A percentile compares a stretch with the other conserved stretches of the same genome.
Evolutionary conservation across 2,888 invertebrate genomes (phyloP).

Genomic region (Drosophila neoperkinsi): DNA sequence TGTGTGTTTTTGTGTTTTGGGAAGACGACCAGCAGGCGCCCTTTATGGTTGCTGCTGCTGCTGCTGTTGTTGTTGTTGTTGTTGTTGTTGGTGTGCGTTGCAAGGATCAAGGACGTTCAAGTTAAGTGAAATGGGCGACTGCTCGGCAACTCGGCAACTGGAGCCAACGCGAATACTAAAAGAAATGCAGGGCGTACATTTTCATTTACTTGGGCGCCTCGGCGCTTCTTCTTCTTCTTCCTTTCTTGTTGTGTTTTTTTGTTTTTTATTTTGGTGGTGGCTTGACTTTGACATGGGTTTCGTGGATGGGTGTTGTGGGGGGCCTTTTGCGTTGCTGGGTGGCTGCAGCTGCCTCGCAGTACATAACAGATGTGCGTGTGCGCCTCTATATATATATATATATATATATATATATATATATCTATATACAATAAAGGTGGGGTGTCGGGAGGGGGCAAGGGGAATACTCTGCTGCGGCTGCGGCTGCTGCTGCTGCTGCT

Average conservation of each 20-base stretch:
- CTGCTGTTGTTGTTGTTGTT: constrained; percentile 29
- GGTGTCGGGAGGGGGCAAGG: not conserved
- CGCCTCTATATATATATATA: constrained; percentile 54
- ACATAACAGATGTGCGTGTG: constrained; percentile 72
- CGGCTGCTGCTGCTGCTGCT: constrained; percentile 18
- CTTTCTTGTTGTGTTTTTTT: constrained; percentile 11
- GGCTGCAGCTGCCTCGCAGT: constrained; percentile 67
- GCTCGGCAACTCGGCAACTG: constrained; percentile 46
- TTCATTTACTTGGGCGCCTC: constrained; percentile 52
- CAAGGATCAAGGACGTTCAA: constrained; percentile 85
- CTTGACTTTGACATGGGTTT: constrained; percentile 74
- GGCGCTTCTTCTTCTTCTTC: constrained; percentile 34
- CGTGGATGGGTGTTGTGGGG: constrained; percentile 11
- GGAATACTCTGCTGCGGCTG: constrained; percentile 17
- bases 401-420: constrained; percentile 1
- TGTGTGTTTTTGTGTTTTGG: constrained; percentile 58
- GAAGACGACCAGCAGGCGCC: constrained; percentile 77
- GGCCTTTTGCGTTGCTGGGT: constrained; percentile 29
- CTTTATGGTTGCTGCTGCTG: constrained; percentile 29
- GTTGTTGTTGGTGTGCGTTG: constrained; percentile 78
- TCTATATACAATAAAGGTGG: not conserved
- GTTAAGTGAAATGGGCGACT: constrained; percentile 65
- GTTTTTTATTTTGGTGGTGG: constrained; percentile 42
- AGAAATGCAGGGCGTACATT: constrained; percentile 76
- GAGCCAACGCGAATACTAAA: constrained; percentile 25